A percentile compares a stretch with the other conserved stretches of the same genome.
These are phyloP conservation scores for Carcina quercana DNA, from an alignment of 2,888 invertebrate species.

Conservation along the genomic window DNA sequence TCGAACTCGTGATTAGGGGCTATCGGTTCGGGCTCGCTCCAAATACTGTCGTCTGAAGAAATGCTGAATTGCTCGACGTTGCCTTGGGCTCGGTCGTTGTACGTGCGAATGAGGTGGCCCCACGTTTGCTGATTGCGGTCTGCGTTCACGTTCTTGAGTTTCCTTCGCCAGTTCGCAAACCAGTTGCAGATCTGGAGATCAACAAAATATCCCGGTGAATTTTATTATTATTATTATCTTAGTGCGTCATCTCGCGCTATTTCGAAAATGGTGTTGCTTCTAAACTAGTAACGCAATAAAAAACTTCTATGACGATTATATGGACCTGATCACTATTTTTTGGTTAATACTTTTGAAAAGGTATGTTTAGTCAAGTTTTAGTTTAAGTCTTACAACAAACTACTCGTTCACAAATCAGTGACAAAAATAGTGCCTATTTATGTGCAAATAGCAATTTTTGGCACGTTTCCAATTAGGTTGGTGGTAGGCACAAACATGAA, in stretches of 20 bases:
- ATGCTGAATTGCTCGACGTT: constrained; percentile 88
- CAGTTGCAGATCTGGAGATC: constrained; percentile 84
- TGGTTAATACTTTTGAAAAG: too few species aligned
- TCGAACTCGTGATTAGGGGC: constrained; percentile 35
- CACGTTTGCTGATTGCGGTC: constrained; percentile 81
- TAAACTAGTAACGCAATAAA: too few species aligned
- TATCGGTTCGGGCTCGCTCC: constrained; percentile 78
- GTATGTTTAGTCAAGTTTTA: too few species aligned
- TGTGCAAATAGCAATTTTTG: constrained; percentile 68
- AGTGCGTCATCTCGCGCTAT: too few species aligned
- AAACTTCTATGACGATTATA: too few species aligned
- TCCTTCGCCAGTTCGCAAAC: constrained; percentile 89
- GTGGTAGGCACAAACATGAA: constrained; percentile 48
- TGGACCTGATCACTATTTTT: too few species aligned
- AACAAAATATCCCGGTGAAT: too few species aligned
- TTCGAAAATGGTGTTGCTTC: too few species aligned
- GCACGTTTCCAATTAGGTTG: constrained; percentile 67
- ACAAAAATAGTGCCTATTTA: constrained; percentile 72
- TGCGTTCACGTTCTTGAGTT: constrained; percentile 82
- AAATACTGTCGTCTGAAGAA: constrained; percentile 85
- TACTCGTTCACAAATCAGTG: constrained; percentile 50
- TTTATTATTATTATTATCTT: too few species aligned
- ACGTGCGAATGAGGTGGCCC: constrained; percentile 82
- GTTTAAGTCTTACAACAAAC: background rate
- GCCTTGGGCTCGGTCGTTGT: constrained; percentile 83